phyloP scores from a whole-genome alignment of 2,113 vertebrate species.

The Acrocephalus arundinaceus region DNA sequence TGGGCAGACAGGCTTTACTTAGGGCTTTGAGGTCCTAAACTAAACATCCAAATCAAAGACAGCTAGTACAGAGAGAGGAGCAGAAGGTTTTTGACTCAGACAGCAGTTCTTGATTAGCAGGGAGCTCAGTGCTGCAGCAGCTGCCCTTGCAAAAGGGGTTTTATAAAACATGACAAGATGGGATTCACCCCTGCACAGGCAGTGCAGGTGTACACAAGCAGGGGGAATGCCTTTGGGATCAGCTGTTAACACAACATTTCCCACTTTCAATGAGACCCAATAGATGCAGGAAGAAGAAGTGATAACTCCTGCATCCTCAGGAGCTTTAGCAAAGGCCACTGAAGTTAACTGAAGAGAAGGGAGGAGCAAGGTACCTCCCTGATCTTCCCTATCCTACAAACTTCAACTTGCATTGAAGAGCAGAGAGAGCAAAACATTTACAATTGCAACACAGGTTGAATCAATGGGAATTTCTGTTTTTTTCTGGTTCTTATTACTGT shows the following conservation, averaged over 20 bases:
- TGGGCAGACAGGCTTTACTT: neutral
- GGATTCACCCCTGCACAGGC: accelerated
- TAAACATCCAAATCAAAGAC: neutral
- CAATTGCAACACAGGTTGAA: neutral
- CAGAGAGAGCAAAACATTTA: neutral
- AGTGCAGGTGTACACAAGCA: neutral
- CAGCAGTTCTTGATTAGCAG: neutral
- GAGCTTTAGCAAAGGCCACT: neutral
- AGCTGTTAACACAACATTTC: neutral
- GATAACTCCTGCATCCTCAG: neutral
- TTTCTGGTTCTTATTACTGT: neutral
- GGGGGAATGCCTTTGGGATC: neutral
- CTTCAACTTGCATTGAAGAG: neutral
- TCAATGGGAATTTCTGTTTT: neutral
- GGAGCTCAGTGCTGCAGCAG: neutral
- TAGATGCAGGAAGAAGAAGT: neutral
- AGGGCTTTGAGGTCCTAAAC: neutral
- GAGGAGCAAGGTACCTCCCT: neutral
- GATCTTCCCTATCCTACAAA: neutral
- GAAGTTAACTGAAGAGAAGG: neutral
- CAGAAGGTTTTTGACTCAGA: neutral
- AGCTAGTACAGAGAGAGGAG: neutral
- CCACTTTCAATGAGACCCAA: neutral
- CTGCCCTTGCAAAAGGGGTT: neutral
- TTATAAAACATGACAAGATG: neutral